Evolutionary conservation across 2,113 vertebrate species (phyloP), one percentile per base, ranked within the genome.

Genomic region (Bos indicus): DNA sequence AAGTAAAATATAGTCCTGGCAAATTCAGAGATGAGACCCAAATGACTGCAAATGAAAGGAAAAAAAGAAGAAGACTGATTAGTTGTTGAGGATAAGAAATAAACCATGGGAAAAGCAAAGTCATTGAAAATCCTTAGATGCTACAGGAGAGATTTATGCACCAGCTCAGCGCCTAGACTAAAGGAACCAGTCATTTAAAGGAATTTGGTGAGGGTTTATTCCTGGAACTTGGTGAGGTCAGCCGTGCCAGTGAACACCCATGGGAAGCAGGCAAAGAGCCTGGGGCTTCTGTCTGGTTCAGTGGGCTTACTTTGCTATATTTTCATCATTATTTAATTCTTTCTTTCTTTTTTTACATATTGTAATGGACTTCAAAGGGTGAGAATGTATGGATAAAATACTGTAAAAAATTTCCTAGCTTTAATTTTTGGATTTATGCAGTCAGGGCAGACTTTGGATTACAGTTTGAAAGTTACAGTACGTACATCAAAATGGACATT

Each of bases 1-100:
- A 98, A 97, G 97, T 97, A 95, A 97, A 96, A 95, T 82, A 89
- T 17, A 84, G 46, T 57, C 46, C 36, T 30, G 30, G 57, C n/a
- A 90, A 92, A 90, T 90, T 95, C 74, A 90, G 95, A 96, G 89
- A 95, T 77, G 84, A 92, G 54, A 92, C 78, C 51, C 36, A 80
- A 97, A 94, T 91, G 56, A 9, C 23, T 86, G 26, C 64, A 90
- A 86, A 94, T 26, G 57, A 52, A 74, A 90, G n/a, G 77, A 62
- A 78, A 59, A 83, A 83, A 26, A 25, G 10, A 43, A 82, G 43
- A 6, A 86, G 57, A 83, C 14, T 30, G 36, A 67, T 94, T 82
- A 83, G 40, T 94, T 85, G 51, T 78, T 80, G 12, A 46, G 77
- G 28, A 46, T 90, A 91, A 96, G 74, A 94, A 97, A 93, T 28